A percentile compares a stretch with the other conserved stretches of the same genome.
Evolutionary conservation across 2,113 vertebrate genomes (phyloP).

Genomic region (Tetrao urogallus): DNA sequence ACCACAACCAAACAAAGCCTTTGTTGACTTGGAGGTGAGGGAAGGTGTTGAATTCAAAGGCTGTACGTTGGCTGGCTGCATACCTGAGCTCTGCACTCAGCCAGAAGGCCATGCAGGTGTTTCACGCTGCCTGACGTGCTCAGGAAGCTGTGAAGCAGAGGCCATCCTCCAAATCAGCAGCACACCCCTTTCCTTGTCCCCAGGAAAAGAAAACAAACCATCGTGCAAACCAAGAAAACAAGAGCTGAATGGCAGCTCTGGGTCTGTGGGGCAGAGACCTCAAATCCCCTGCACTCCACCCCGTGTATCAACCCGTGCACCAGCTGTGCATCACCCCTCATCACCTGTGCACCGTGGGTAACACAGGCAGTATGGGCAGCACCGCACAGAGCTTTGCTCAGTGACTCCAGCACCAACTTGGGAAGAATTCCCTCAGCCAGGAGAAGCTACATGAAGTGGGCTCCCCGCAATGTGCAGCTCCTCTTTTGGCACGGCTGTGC

Average conservation of each 20-base stretch:
- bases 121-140: neutral
- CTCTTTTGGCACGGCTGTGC: neutral
- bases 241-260: neutral
- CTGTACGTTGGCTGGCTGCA: neutral
- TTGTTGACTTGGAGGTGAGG: neutral
- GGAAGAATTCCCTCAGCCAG: neutral
- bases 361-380: too few species aligned
- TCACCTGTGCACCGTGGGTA: neutral
- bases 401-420: neutral
- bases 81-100: neutral
- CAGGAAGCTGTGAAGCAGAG: neutral
- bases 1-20: neutral
- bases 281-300: neutral
- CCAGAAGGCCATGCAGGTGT: neutral
- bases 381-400: neutral
- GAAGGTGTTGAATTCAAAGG: neutral
- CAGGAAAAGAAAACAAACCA: neutral
- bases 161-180: neutral
- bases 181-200: fast-evolving
- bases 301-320: neutral
- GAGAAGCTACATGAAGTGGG: slow-evolving; percentile 1
- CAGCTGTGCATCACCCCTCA: fast-evolving
- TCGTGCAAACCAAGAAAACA: neutral
- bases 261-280: neutral
- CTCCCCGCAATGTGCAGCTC: neutral